Evolutionary conservation across 1,140 invertebrate species (phyloP), one percentile per base, ranked within the genome.

Genomic region (Rhopalosiphum maidis): DNA sequence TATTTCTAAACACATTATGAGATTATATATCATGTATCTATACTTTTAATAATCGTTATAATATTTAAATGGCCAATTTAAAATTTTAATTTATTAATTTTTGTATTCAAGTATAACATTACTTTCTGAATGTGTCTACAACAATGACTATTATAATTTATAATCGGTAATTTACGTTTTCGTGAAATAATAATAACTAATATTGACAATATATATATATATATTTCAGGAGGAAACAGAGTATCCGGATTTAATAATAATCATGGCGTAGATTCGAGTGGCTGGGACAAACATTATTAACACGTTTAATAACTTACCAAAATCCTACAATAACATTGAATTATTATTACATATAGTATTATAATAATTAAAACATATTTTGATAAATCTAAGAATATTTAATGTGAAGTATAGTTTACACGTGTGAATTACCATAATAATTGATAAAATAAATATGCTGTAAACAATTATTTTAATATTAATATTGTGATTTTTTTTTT

Each of bases 221-320:
- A 41, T 41, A 51, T 51, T 51, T 51, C 35, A 93, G 82, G 43
- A 93, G 91, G 91, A 86, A 93, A 93, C 37, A 82, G 82, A 86
- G 51, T 3, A 54, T 11, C 91, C 35, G 91, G 48, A 43, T 86
- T 21, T 21, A 77, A n/a, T 77, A n/a, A 77, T n/a, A 30, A 68
- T 41, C 22, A 86, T 86, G 91, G 91, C 9, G 82, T 25, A 23
- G 46, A 54, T 43, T 18, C 54, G 21, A 68, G 35, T 55, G 77
- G 91, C 37, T 85, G 77, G 91, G 51, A 93, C 23, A 54, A 23
- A 25, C 30, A 41, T 35, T 54, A 93, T 55, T 92, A 51, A 48
- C 8, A 60, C 25, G 0, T 35, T 51, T 21, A 48, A 8, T 2
- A 48, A 48, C 46, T 87, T 4, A n/a, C 2, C 7, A 51, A 88